Evolutionary conservation across 64 coral and sea anemone species (phyloP).

Genomic region (Exaiptasia diaphana): DNA sequence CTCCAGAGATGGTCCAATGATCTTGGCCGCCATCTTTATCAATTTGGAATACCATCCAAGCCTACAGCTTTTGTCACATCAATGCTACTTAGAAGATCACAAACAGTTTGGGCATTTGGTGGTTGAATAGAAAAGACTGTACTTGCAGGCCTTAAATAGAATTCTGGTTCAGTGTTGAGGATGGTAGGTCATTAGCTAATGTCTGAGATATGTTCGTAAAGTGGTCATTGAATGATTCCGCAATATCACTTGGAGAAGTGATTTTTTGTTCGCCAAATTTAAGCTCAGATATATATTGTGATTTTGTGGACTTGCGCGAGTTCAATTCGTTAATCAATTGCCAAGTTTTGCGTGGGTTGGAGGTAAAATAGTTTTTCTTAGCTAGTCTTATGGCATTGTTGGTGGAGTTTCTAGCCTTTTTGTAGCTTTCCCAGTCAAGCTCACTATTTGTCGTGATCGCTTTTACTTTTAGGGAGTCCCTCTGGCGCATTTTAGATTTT

Average conservation of each 20-base stretch:
- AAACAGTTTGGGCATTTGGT: background rate
- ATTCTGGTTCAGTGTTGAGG: background rate
- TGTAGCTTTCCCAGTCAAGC: background rate
- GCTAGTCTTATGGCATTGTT: constrained; percentile 1
- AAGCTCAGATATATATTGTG: background rate
- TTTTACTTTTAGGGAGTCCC: constrained; percentile 32
- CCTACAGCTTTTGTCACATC: background rate
- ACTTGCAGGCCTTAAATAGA: background rate
- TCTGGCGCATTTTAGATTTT: constrained; percentile 29
- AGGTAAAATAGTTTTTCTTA: background rate
- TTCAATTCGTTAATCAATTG: background rate
- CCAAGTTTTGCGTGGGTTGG: background rate
- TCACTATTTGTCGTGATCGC: background rate
- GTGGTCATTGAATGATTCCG: background rate
- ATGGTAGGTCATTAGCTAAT: background rate
- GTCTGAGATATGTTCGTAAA: background rate
- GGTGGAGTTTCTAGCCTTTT: background rate
- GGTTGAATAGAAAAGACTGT: background rate
- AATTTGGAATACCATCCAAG: too few species aligned
- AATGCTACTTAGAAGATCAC: background rate
- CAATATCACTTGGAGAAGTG: background rate
- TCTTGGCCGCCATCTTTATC: too few species aligned
- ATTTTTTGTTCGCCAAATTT: background rate
- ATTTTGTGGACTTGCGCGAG: background rate
- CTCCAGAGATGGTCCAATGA: too few species aligned